A percentile compares a stretch with the other conserved stretches of the same genome.
These are phyloP conservation scores for Cydia pomonella DNA, from an alignment of 1,140 invertebrate species.

Conservation along the genomic window DNA sequence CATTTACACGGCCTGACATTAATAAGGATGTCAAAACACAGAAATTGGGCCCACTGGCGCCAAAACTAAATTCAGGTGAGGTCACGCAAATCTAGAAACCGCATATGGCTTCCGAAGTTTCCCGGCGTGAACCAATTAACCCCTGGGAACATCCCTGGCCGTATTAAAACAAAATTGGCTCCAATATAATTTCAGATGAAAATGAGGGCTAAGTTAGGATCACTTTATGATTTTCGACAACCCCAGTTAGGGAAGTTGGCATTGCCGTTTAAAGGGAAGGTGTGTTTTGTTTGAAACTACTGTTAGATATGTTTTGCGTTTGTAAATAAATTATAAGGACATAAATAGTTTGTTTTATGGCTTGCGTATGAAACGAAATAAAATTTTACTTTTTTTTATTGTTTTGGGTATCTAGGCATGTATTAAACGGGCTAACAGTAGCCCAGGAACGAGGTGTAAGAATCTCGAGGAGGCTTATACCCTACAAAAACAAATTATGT, in stretches of 20 bases:
- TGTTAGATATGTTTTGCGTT: neutral
- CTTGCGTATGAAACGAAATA: no score
- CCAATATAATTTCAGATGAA: slow-evolving; percentile 53
- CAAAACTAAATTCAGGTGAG: slow-evolving; percentile 44
- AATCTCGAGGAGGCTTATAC: no score
- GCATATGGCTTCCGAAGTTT: slow-evolving; percentile 56
- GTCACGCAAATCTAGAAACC: slow-evolving; percentile 54
- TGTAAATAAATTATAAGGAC: neutral
- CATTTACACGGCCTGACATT: neutral
- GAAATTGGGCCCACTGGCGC: slow-evolving; percentile 39
- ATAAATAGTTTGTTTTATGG: neutral
- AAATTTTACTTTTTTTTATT: no score
- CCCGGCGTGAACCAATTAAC: slow-evolving; percentile 56
- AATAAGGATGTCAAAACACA: slow-evolving; percentile 29
- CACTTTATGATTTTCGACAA: slow-evolving; percentile 33
- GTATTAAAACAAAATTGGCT: slow-evolving; percentile 60
- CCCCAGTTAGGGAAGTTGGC: slow-evolving; percentile 18
- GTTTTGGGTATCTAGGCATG: no score
- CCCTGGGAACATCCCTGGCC: slow-evolving; percentile 46
- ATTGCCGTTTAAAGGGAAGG: neutral
- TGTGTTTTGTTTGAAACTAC: neutral
- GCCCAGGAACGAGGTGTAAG: no score
- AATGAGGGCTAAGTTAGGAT: slow-evolving; percentile 48
- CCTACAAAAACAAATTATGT: no score
- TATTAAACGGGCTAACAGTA: no score